Conservation (phyloP, 2,113 vertebrate species). For the Sterna hirundo region DNA sequence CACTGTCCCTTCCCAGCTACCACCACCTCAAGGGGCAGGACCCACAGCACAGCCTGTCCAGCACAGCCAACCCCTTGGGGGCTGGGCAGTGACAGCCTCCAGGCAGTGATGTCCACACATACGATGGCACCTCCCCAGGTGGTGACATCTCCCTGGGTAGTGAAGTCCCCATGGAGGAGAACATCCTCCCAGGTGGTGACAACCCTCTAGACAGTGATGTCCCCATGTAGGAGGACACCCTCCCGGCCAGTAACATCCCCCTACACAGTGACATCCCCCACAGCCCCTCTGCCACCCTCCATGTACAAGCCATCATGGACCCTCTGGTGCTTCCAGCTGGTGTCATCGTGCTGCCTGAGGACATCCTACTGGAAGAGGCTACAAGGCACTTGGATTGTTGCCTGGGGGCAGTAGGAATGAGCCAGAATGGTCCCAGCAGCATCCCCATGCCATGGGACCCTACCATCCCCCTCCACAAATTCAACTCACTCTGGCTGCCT, state of each 20-base stretch:
- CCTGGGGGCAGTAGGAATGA: neutral
- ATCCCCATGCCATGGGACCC: neutral
- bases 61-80: no score
- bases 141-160: neutral
- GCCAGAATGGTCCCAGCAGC: neutral
- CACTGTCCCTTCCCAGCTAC: neutral
- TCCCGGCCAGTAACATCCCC: neutral
- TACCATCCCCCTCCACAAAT: neutral
- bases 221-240: neutral
- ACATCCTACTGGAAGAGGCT: constrained; percentile 28
- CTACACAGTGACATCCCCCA: neutral
- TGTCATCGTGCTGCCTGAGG: neutral
- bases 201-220: neutral
- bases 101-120: neutral
- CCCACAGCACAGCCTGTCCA: neutral
- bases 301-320: no score
- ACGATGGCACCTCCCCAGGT: neutral
- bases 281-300: neutral
- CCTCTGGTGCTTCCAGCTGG: neutral
- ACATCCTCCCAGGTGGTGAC: neutral
- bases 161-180: neutral
- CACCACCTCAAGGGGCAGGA: neutral
- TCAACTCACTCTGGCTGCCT: neutral
- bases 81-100: neutral
- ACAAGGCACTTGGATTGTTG: constrained; percentile 36